Evolutionary conservation across 2,113 vertebrate genomes (phyloP).

Genomic region (Cettia cetti): DNA sequence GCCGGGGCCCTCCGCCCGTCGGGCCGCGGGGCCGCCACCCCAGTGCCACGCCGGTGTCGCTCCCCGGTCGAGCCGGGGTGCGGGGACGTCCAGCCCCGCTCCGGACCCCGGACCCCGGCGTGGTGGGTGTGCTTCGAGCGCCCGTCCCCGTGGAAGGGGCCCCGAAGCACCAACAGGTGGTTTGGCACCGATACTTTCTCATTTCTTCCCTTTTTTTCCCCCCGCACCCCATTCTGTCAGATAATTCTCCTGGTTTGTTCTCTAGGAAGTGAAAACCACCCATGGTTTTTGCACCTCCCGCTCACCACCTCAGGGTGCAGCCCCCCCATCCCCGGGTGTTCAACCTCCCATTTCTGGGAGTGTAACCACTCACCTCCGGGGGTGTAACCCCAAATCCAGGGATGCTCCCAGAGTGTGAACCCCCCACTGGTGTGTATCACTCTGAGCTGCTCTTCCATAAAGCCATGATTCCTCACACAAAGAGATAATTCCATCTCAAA

Average conservation of each 20-base stretch:
- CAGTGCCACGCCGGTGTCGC: neutral
- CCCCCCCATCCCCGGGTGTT: too few species aligned
- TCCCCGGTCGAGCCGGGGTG: neutral
- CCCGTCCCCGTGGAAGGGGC: neutral
- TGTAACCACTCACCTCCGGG: neutral
- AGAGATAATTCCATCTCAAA: fast-evolving
- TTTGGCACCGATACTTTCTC: neutral
- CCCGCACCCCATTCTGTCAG: fast-evolving
- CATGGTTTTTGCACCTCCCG: neutral
- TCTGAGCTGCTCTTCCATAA: fast-evolving
- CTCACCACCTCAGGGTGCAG: fast-evolving
- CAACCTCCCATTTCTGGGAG: too few species aligned
- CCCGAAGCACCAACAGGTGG: neutral
- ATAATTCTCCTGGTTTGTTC: neutral
- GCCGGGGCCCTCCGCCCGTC: too few species aligned
- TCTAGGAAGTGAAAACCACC: neutral
- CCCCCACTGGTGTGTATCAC: neutral
- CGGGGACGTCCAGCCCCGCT: neutral
- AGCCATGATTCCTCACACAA: fast-evolving
- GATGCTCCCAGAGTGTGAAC: fast-evolving
- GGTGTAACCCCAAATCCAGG: neutral
- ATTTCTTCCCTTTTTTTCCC: too few species aligned
- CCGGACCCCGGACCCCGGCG: too few species aligned
- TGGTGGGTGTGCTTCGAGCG: neutral
- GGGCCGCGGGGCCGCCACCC: neutral